Evolutionary conservation across 2,113 vertebrate species (phyloP).

Genomic region (Brachypteracias leptosomus): DNA sequence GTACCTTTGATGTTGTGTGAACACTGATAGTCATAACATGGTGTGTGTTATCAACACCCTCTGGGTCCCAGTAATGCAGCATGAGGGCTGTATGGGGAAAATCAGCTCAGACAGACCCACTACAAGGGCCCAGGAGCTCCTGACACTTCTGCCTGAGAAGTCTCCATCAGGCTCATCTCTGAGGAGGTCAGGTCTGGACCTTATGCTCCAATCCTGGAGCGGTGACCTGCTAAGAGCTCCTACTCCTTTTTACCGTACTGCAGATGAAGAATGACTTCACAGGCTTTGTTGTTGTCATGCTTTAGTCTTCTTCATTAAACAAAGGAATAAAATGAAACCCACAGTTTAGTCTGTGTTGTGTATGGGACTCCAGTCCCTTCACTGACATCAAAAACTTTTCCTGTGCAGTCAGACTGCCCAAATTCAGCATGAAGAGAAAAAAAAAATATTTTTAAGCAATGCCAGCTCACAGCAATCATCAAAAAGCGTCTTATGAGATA

Average conservation of each 20-base stretch:
- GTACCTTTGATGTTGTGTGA: too few relatives aligned
- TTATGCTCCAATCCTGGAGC: not conserved
- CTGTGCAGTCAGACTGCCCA: not conserved
- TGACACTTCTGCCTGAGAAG: not conserved
- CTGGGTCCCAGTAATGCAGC: too few relatives aligned
- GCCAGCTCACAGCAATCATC: not conserved
- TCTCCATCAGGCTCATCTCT: not conserved
- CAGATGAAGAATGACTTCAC: not conserved
- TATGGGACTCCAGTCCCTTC: not conserved
- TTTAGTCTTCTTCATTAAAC: not conserved
- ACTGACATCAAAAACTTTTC: not conserved
- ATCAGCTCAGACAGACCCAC: too few relatives aligned
- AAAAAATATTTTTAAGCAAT: not conserved
- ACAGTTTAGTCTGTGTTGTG: not conserved
- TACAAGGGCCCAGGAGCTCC: not conserved
- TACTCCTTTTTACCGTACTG: not conserved
- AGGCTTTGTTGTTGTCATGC: not conserved
- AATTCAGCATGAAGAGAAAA: not conserved
- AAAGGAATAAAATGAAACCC: not conserved
- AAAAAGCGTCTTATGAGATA: not conserved
- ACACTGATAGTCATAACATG: too few relatives aligned
- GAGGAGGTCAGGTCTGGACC: not conserved
- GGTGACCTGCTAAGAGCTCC: not conserved
- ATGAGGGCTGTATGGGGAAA: too few relatives aligned
- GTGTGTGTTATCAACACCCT: too few relatives aligned